A percentile compares a stretch with the other conserved stretches of the same genome.
Evolutionary conservation across 23 tunicate genomes (phyloP).

Genomic region (Trididemnum miniatum): DNA sequence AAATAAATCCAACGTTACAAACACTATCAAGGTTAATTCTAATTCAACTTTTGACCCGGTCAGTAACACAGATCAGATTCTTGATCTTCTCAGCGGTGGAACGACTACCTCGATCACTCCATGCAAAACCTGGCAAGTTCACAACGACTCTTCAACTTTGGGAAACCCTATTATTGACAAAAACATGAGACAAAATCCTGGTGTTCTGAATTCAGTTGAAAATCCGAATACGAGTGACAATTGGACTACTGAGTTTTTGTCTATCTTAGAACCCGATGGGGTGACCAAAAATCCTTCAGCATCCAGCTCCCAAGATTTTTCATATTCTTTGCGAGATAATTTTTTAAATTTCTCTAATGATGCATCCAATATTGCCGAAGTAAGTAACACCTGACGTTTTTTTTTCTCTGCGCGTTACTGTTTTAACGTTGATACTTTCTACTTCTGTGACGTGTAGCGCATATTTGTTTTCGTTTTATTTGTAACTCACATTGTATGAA

Average conservation of each 20-base stretch:
- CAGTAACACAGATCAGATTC: background rate
- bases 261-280: background rate
- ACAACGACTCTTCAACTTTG: background rate
- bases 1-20: background rate
- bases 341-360: slow-evolving; percentile 16
- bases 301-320: background rate
- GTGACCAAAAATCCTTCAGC: background rate
- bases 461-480: too few species aligned
- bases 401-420: background rate
- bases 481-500: too few species aligned
- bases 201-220: too few species aligned
- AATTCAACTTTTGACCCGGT: background rate
- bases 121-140: background rate
- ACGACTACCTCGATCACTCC: background rate
- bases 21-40: too few species aligned
- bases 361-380: background rate
- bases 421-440: too few species aligned
- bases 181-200: background rate
- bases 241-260: background rate
- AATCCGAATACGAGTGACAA: background rate
- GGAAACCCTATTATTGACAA: background rate
- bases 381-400: slow-evolving; percentile 20
- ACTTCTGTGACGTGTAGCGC: too few species aligned
- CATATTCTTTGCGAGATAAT: background rate
- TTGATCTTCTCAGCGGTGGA: background rate